Base-by-base conservation (phyloP, 2,888 invertebrate genomes). In the Glaucopsyche alexis region DNA sequence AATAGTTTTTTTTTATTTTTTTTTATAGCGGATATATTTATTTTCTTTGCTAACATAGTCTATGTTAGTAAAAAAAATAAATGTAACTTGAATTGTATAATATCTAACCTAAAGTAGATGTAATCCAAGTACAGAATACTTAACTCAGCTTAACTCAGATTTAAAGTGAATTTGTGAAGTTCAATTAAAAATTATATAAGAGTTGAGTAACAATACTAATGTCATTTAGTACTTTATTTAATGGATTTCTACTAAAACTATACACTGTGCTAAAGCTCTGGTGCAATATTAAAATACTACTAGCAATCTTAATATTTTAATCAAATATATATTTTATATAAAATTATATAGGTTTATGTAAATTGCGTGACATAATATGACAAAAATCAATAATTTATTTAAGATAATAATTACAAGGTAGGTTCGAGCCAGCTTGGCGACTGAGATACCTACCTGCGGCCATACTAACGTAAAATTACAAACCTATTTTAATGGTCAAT, bases 391-490 rank as follows among this genome's bases (percentile, higher is more conserved):
- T 69, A 69, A 69, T 49, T 69, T 69, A 49, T 69, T 69, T 8
- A 14, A 69, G 29, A 69, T 49, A 69, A 69, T 69, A 69, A 69
- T 69, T 47, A 45, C 14, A 19, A 19, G n/a, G 69, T 29, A 38
- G 29, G 19, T 49, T 1, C 69, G 69, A 69, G 69, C 49, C 69
- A 74, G 71, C 72, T 72, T 74, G 75, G 74, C 75, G 75, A 74
- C 76, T 72, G 16, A 55, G 73, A 47, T 50, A 71, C 72, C 72
- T 73, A 71, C 72, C 72, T 73, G 71, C 29, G 71, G 29, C 71
- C 67, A 69, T 29, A 60, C 60, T 60, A 14, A 38, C 29, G 11
- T 55, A 55, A 60, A 60, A 29, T 60, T 29, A 14, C 13, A 13
- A 14, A 13, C 7, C 9, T 60, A 13, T 11, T 60, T 8, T 11